phyloP scores from a whole-genome alignment of 2,888 invertebrate species.

The Caenorhabditis sp. region DNA sequence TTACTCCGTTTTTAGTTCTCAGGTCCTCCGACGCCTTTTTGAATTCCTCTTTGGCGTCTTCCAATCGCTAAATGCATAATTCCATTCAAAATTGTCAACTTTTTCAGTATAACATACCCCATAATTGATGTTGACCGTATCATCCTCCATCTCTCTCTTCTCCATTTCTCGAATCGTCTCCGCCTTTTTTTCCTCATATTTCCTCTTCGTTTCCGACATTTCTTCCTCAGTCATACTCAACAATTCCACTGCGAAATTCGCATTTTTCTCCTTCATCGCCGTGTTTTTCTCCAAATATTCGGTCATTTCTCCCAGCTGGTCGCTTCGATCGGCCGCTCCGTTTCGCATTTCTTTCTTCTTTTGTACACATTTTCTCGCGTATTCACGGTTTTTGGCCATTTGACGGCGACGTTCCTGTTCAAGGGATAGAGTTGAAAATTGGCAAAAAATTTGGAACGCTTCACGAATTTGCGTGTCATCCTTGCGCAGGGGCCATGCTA shows the following conservation, averaged over 20 bases:
- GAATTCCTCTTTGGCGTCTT: slow-evolving; percentile 38
- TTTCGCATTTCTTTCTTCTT: slow-evolving; percentile 42
- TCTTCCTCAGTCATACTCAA: slow-evolving; percentile 4
- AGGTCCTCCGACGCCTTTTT: slow-evolving; percentile 37
- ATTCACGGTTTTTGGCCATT: slow-evolving; percentile 53
- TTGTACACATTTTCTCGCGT: slow-evolving; percentile 51
- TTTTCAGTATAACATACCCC: slow-evolving; percentile 8
- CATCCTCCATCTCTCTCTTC: slow-evolving; percentile 15
- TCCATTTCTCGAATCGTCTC: background rate
- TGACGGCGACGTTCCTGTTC: slow-evolving; percentile 47
- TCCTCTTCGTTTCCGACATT: background rate
- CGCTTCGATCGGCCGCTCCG: slow-evolving; percentile 30
- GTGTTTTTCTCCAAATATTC: background rate
- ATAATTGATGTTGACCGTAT: slow-evolving; percentile 45
- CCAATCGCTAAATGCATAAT: slow-evolving; percentile 27
- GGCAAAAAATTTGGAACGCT: slow-evolving; percentile 88
- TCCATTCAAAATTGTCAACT: no score
- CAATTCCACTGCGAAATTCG: slow-evolving; percentile 40
- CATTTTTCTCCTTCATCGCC: slow-evolving; percentile 19
- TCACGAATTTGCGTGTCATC: slow-evolving; percentile 95
- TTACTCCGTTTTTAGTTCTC: slow-evolving; percentile 33
- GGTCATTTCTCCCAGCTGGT: background rate
- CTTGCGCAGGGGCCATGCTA: slow-evolving; percentile 94
- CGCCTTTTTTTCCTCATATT: slow-evolving; percentile 7
- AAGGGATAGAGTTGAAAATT: background rate